Percentiles rank a stretch among this genome's conserved stretches.
These are phyloP conservation scores for Oreonectes daqikongensis DNA, from an alignment of 2,797 vertebrate genomes.

Conservation along the genomic window DNA sequence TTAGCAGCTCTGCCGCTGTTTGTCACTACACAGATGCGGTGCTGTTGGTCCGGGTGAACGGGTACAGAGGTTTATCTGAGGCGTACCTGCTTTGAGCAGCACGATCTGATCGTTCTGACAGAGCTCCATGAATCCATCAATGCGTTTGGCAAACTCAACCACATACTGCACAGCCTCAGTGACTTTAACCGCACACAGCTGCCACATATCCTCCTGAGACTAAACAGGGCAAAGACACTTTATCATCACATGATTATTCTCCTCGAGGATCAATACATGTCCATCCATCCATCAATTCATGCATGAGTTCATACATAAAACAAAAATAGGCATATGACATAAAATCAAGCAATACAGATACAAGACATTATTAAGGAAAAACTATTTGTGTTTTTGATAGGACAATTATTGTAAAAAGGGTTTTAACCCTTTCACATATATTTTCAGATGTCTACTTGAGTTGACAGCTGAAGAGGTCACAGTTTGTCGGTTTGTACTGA, in stretches of 20 bases:
- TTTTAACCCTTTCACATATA: too few relatives aligned
- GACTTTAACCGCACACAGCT: conserved; percentile 91
- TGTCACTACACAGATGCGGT: not conserved
- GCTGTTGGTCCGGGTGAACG: conserved; percentile 9
- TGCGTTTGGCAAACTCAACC: conserved; percentile 95
- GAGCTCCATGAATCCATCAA: conserved; percentile 94
- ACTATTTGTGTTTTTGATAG: not conserved
- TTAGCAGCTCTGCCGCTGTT: conserved; percentile 11
- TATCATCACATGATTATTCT: conserved; percentile 6
- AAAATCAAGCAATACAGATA: not conserved
- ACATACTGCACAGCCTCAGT: conserved; percentile 95
- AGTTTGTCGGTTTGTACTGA: too few relatives aligned
- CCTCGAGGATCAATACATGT: conserved; percentile 17
- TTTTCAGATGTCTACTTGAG: too few relatives aligned
- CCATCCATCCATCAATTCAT: conserved; percentile 6
- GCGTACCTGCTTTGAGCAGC: conserved; percentile 91
- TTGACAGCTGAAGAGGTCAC: too few relatives aligned
- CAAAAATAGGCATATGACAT: not conserved
- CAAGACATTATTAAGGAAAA: not conserved
- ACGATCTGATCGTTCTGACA: conserved; percentile 97
- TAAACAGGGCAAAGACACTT: conserved; percentile 58
- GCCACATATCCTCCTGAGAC: conserved; percentile 94
- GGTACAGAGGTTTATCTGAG: conserved; percentile 24
- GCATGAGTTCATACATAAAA: not conserved
- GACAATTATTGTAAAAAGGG: too few relatives aligned